Evolutionary conservation across 2,113 vertebrate genomes (phyloP), one percentile per base, ranked within the genome.

Genomic region (Sebastes schlegelii): DNA sequence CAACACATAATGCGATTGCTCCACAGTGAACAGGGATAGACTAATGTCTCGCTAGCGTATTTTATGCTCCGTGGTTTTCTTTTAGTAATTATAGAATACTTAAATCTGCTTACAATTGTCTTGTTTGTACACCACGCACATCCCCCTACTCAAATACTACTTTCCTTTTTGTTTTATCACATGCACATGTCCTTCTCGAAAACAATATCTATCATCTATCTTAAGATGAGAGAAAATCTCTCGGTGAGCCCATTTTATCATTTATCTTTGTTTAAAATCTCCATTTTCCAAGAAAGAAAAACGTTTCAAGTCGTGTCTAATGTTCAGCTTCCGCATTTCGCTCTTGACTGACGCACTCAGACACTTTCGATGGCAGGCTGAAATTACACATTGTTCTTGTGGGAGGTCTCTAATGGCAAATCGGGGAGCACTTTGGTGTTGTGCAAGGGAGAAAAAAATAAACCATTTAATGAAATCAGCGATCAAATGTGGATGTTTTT

Each of bases 301-400:
- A 78, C 48, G 61, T 61, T 71, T 69, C n/a, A 55, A 58, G 77
- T 77, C 14, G 12, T 75, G 71, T 68, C 61, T 75, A 21, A 77
- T 75, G 1, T 85, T 89, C 58, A 86, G 76, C 3, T 3, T 78
- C 46, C 34, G 70, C 43, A 60, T 45, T 77, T 86, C 17, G 26
- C 73, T 65, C 70, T 74, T 87, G 79, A 91, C 70, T 85, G 82
- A 90, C 61, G 13, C 11, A 1, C 67, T 81, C 71, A 46, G n/a
- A 71, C 77, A 84, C 69, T 85, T 63, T 74, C 49, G n/a, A n/a
- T 77, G 79, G 82, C 88, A 89, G 69, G 77, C 72, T 83, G 46
- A 79, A 88, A 93, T 91, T 87, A 85, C 80, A 77, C 60, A 79
- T 82, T 81, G 61, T 79, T 91, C 82, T 74, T 84, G 60, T 52